Percentiles rank a stretch among this genome's conserved stretches.
These are phyloP conservation scores for Orestias chungarensis DNA, from an alignment of 2,797 vertebrate genomes.

Conservation along the genomic window DNA sequence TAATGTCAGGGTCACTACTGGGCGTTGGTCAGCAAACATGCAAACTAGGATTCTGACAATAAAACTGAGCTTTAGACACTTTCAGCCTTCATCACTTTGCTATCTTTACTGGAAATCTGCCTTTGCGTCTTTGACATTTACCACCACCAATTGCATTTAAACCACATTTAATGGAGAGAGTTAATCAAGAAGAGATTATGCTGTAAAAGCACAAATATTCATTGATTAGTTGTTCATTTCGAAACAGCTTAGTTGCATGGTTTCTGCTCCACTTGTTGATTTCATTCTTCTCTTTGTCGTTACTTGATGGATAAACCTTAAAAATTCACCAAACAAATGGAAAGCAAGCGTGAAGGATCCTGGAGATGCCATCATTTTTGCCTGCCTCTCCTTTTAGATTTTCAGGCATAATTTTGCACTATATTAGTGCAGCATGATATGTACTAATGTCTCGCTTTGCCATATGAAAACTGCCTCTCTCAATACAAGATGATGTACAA, in stretches of 20 bases:
- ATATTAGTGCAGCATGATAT: conserved; percentile 99
- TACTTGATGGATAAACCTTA: conserved; percentile 17
- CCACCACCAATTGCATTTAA: conserved; percentile 50
- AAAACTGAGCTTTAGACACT: conserved; percentile 47
- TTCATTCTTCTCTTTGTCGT: conserved; percentile 4
- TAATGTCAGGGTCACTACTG: conserved; percentile 28
- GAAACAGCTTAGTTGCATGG: conserved; percentile 19
- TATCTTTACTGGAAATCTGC: conserved; percentile 72
- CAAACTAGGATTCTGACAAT: conserved; percentile 41
- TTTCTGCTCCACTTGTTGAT: conserved; percentile 1
- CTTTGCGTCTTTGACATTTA: conserved; percentile 66
- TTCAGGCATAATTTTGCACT: conserved; percentile 97
- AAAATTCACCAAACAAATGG: conserved; percentile 3
- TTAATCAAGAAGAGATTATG: conserved; percentile 12
- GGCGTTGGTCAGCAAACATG: conserved; percentile 24
- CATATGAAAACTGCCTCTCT: conserved; percentile 93
- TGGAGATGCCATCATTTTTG: conserved; percentile 46
- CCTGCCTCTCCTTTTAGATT: conserved; percentile 52
- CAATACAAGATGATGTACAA: conserved; percentile 82
- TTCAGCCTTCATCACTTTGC: conserved; percentile 77
- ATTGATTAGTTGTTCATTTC: conserved; percentile 15
- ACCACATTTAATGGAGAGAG: conserved; percentile 32
- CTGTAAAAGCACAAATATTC: conserved; percentile 64
- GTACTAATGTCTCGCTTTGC: conserved; percentile 89
- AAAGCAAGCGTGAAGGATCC: conserved; percentile 18